Base-by-base conservation (phyloP, 2,888 invertebrate species). In the Thumatha senex region DNA sequence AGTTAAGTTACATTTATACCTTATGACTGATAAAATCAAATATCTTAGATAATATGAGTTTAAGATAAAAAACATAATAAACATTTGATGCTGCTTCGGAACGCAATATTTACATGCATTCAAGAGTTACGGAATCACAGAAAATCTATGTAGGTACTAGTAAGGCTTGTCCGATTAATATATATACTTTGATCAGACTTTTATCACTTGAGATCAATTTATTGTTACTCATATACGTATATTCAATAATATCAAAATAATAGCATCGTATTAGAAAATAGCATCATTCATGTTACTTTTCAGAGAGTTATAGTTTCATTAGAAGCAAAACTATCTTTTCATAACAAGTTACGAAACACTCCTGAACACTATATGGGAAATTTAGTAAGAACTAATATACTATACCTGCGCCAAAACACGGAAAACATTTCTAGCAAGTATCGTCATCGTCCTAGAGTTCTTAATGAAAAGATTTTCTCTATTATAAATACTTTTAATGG, bases 401-500 rank as follows among this genome's bases (percentile, higher is more conserved):
- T 50, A 58, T 83, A 91, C 91, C 89, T 91, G 91, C 46, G 83
- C 70, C 39, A 91, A 64, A 50, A 82, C 77, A 57, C 89, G 84
- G 61, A 84, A 80, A 63, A 89, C 67, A 63, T 86, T 88, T 69
- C 89, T 86, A 68, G 80, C 80, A 51, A 91, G 82, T 46, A 89
- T 69, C 51, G 89, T 88, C 91, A 91, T 91, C 18, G 18, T 24
- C 35, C 47, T 82, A 0, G 14, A 30, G 14, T 10, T 7, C 30
- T 45, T 38, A 4, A 30, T 14, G 24, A 38, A 4, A n/a, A 65
- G 72, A 85, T 86, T 83, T 86, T 88, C 81, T 76, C 77, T 85
- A 78, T 51, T 70, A 71, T 63, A 74, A 76, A 72, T 70, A 63
- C 74, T 75, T 68, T 56, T 59, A 63, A 59, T 46, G 58, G 24